These are phyloP conservation scores for Psittacara wagleri DNA, from an alignment of 2,113 vertebrate species.

Conservation along the genomic window DNA sequence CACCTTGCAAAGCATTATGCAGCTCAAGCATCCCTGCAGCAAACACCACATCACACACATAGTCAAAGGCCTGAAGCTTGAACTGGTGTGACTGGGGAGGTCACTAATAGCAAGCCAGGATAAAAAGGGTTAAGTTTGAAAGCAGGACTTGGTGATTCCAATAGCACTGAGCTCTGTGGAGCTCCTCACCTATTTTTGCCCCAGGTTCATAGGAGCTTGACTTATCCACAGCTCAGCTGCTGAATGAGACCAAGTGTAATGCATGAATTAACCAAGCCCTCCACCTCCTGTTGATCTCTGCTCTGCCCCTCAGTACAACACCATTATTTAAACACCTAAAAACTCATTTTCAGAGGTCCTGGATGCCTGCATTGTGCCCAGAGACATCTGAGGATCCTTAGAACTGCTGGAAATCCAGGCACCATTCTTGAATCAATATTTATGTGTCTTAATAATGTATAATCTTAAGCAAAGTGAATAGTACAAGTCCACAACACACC, in stretches of 20 bases:
- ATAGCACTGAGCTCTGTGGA: background rate
- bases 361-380: background rate
- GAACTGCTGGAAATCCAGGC: background rate
- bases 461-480: background rate
- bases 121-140: background rate
- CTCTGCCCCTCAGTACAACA: background rate
- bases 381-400: background rate
- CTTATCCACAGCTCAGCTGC: background rate
- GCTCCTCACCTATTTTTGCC: background rate
- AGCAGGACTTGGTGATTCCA: background rate
- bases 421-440: background rate
- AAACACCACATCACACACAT: background rate
- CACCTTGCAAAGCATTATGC: background rate
- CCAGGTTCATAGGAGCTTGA: background rate
- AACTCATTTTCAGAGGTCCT: background rate
- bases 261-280: background rate
- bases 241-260: rapidly evolving
- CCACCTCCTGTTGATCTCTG: background rate
- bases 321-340: background rate
- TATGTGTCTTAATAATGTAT: background rate
- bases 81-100: background rate
- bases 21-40: background rate
- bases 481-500: background rate
- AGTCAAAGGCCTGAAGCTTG: background rate
- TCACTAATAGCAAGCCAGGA: background rate